phyloP scores from a whole-genome alignment of 1,140 invertebrate genomes.

The Eulimnadia texana region DNA sequence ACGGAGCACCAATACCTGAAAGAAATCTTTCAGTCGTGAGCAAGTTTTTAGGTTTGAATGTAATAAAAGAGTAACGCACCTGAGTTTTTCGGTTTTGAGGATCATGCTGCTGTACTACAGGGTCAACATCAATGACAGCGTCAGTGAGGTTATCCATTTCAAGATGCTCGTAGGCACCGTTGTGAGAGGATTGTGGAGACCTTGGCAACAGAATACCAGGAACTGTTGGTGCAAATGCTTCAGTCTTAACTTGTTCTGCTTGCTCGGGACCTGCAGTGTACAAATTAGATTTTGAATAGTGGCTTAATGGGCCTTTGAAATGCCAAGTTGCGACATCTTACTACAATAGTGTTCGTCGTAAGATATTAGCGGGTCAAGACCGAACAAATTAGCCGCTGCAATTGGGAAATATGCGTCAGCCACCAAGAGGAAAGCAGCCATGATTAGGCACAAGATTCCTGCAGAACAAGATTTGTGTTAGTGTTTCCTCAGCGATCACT shows the following conservation, averaged over 20 bases:
- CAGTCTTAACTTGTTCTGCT: too few relatives aligned
- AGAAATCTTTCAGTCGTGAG: too few relatives aligned
- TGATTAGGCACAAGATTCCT: slow-evolving; percentile 1
- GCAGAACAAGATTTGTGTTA: neutral
- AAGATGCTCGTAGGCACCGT: neutral
- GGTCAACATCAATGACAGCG: neutral
- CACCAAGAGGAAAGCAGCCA: neutral
- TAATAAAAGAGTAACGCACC: too few relatives aligned
- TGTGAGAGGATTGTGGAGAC: neutral
- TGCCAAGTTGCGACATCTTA: neutral
- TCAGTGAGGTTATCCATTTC: neutral
- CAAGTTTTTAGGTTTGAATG: too few relatives aligned
- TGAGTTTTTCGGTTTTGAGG: too few relatives aligned
- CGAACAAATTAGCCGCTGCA: slow-evolving; percentile 4
- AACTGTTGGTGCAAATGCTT: neutral
- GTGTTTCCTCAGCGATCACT: too few relatives aligned
- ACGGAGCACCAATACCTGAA: too few relatives aligned
- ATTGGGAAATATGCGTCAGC: slow-evolving; percentile 2
- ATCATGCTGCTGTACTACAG: too few relatives aligned
- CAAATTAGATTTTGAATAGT: too few relatives aligned
- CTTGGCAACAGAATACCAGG: neutral
- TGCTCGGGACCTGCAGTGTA: too few relatives aligned
- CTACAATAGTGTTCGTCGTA: slow-evolving; percentile 5
- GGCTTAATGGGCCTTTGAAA: too few relatives aligned
- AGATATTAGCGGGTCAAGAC: slow-evolving; percentile 4